phyloP scores from a whole-genome alignment of 2,888 invertebrate genomes.

The Apamea monoglypha region DNA sequence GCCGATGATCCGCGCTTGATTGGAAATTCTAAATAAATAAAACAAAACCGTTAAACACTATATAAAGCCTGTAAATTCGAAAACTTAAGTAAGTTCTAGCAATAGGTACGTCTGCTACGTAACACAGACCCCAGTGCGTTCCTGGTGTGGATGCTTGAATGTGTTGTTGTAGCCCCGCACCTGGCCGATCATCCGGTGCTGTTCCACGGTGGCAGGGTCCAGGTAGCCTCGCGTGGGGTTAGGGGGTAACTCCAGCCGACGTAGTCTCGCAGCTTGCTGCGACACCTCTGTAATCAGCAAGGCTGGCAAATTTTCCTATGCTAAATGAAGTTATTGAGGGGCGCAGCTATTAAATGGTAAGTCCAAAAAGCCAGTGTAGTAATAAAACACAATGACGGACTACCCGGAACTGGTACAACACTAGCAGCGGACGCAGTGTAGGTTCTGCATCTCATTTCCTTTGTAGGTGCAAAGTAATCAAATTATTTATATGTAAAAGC shows the following conservation, averaged over 20 bases:
- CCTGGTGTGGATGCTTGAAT: constrained; percentile 68
- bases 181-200: constrained; percentile 82
- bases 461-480: neutral
- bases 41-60: neutral
- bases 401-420: neutral
- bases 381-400: neutral
- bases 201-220: constrained; percentile 82
- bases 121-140: constrained; percentile 25
- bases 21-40: constrained; percentile 60
- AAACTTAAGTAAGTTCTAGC: neutral
- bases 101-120: constrained; percentile 10
- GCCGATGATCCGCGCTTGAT: constrained; percentile 46
- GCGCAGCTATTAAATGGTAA: neutral
- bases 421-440: neutral
- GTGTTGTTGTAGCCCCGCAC: constrained; percentile 75
- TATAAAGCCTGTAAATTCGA: neutral
- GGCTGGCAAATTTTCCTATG: constrained; percentile 68
- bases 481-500: neutral
- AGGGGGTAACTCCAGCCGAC: constrained; percentile 74
- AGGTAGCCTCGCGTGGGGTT: constrained; percentile 79
- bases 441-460: neutral
- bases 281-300: constrained; percentile 81
- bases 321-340: constrained; percentile 15
- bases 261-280: constrained; percentile 76
- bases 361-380: neutral